Evolutionary conservation across 2,113 vertebrate species (phyloP), one percentile per base, ranked within the genome.

Genomic region (Sceloporus undulatus): DNA sequence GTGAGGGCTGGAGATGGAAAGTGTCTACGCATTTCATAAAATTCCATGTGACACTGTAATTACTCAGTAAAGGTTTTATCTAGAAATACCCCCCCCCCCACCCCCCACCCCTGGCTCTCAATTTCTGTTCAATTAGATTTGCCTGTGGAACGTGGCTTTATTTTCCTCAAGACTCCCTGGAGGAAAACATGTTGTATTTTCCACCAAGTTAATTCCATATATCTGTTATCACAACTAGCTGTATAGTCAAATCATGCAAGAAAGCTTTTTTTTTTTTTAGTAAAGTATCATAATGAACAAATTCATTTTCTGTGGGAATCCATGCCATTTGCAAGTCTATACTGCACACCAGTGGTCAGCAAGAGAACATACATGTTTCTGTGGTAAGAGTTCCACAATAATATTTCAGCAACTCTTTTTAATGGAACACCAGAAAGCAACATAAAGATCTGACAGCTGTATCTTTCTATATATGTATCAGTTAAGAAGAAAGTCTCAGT

Each of bases 301-400:
- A 77, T 23, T 34, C 9, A 78, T 54, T 52, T 77, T 91, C 52
- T 21, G 77, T 66, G 54, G 23, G 10, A 84, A 9, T 23, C 7
- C 19, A 80, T 42, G 11, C 23, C 62, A 94, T 97, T 95, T 92
- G 0, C 92, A 93, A 90, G 95, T 92, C 93, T 94, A 90, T 88
- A 96, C 92, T 95, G 94, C 94, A 93, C 94, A 94, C 96, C 89
- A 95, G 95, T 96, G 96, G 95, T 74, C 9, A 78, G 1, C 48
- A 48, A 62, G 2, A 77, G 92, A 84, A 95, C 13, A 13, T 91
- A 68, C 95, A 94, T 89, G 79, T 38, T 42, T 66, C 82, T 23
- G 34, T 2, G 87, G 89, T 88, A 48, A 18, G 29, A 85, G 80
- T 10, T 56, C 79, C 11, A 62, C 13, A 68, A 25, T 25, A 68